Percentiles rank a stretch among this genome's conserved stretches.
These are phyloP conservation scores for Burhinus bistriatus DNA, from an alignment of 2,113 vertebrate genomes.

Conservation along the genomic window DNA sequence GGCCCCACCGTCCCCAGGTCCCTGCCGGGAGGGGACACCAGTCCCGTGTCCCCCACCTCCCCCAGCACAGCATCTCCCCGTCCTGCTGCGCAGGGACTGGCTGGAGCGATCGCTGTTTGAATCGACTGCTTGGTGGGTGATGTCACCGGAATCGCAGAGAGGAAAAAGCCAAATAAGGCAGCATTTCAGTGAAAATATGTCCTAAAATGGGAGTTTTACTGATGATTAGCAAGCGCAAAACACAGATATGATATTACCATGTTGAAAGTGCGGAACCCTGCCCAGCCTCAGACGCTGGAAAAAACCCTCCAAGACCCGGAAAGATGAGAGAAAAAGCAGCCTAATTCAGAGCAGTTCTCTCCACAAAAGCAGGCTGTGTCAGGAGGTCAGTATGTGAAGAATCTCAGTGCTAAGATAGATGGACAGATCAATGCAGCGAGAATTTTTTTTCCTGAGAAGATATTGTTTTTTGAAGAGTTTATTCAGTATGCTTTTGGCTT, in stretches of 20 bases:
- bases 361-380: background rate
- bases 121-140: background rate
- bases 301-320: background rate
- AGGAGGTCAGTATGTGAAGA: background rate
- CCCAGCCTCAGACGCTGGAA: background rate
- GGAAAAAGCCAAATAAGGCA: slow-evolving; percentile 52
- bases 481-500: background rate
- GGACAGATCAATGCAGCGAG: background rate
- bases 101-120: background rate
- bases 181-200: background rate
- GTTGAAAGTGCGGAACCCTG: background rate
- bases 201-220: slow-evolving; percentile 46
- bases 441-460: background rate
- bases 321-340: background rate
- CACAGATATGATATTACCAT: background rate
- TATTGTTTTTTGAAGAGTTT: background rate
- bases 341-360: background rate
- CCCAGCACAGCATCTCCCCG: background rate
- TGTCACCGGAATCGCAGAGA: background rate
- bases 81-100: background rate
- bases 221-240: background rate
- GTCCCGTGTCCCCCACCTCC: fast-evolving
- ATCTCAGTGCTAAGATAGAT: background rate
- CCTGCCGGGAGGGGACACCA: fast-evolving
- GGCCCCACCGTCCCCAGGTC: fast-evolving